Evolutionary conservation across 1,140 invertebrate genomes (phyloP), one percentile per base, ranked within the genome.

Genomic region (Diabrotica undecimpunctata): DNA sequence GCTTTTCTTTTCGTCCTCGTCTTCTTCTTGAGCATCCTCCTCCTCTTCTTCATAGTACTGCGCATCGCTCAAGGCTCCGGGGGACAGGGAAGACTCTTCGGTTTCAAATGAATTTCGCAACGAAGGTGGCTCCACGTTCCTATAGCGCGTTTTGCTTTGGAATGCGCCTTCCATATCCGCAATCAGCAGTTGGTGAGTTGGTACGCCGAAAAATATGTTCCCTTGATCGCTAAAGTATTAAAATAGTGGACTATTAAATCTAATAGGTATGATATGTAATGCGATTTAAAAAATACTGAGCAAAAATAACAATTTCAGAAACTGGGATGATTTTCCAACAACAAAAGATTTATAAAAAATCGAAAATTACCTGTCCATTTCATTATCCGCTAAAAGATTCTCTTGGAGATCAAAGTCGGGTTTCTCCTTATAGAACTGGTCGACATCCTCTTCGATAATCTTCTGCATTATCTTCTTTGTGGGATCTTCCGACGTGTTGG

Each of bases 361-460:
- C 25, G 25, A 25, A 25, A 25, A 25, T 58, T 39, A 58, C 56
- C 11, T 58, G 35, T 58, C 56, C 11, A n/a, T 39, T 38, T 58
- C 56, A 39, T 38, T 58, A n/a, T 58, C 56, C 5, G n/a, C 37
- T 4, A 11, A 39, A 39, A 35, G 10, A 0, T 38, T 11, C 11
- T 58, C 56, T 6, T 39, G 9, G 6, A 12, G 12, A 58, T 58
- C 56, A 1, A 58, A 58, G 12, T 58, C 35, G 11, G 56, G 56
- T 46, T 39, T 58, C 11, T 58, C 56, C 37, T 58, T 58, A 8
- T 58, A 58, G 14, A 58, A 58, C 8, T 9, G 38, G 38, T 58
- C 56, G 10, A 58, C 38, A 8, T 58, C 56, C 38, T 58, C 56
- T 39, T 58, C 56, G 10, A 58, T 39, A 38, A 58, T 58, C 37